Conservation (phyloP, 2,113 vertebrate genomes). For the Corvus hawaiiensis region DNA sequence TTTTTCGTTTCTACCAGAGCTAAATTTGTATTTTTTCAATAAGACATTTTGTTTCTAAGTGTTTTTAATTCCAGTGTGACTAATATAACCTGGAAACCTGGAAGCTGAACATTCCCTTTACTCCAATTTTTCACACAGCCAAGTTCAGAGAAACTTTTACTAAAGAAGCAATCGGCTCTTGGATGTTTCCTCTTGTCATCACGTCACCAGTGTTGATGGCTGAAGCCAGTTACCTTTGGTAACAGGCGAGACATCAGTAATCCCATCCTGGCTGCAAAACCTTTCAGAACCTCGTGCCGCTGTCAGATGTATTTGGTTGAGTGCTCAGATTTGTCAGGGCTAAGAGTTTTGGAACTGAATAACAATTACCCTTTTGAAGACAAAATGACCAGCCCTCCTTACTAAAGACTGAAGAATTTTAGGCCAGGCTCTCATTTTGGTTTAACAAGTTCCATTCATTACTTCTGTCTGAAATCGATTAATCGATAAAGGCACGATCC, state of each 20-base stretch:
- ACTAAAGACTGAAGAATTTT: background rate
- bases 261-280: background rate
- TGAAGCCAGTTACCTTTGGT: constrained; percentile 1
- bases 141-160: background rate
- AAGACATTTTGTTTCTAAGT: background rate
- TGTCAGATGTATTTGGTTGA: background rate
- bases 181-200: background rate
- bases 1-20: background rate
- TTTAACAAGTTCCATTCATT: background rate
- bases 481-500: background rate
- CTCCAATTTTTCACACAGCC: background rate
- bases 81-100: constrained; percentile 39
- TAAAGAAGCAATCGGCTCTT: background rate
- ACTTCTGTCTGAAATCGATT: background rate
- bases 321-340: background rate
- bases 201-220: background rate
- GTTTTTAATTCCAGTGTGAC: background rate
- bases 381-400: background rate
- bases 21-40: background rate
- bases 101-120: background rate
- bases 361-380: background rate
- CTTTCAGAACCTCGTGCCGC: background rate
- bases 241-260: background rate
- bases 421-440: background rate
- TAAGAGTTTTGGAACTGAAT: background rate